phyloP scores from a whole-genome alignment of 2,797 vertebrate genomes.

The Eulemur mongoz region DNA sequence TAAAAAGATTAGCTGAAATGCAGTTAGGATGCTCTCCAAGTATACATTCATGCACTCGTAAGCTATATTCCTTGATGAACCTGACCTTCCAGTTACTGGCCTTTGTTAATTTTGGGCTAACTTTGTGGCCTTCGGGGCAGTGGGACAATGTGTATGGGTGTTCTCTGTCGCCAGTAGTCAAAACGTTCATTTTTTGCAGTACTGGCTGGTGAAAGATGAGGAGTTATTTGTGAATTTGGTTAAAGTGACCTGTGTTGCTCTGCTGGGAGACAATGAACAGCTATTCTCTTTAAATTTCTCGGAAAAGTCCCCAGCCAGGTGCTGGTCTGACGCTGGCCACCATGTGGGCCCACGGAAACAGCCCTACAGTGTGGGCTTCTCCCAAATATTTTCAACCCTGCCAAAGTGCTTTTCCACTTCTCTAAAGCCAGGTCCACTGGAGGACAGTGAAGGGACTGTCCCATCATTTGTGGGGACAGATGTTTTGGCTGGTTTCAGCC shows the following conservation, averaged over 20 bases:
- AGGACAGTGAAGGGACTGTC: not conserved
- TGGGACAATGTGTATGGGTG: constrained; percentile 33
- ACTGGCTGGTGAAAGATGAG: fast-evolving
- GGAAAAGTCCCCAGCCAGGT: not conserved
- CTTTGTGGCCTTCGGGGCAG: not conserved
- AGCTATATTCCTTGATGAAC: constrained; percentile 39
- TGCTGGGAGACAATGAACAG: not conserved
- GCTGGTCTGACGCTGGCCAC: not conserved
- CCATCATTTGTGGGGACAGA: not conserved
- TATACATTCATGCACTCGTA: not conserved
- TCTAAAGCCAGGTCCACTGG: not conserved
- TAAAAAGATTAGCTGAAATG: constrained; percentile 2
- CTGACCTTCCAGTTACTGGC: constrained; percentile 80
- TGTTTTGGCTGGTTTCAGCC: not conserved
- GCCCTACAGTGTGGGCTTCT: not conserved
- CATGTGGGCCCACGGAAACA: not conserved
- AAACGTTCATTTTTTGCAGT: not conserved
- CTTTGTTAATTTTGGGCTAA: constrained; percentile 9
- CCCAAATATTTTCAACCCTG: constrained; percentile 11
- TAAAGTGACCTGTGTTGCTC: not conserved
- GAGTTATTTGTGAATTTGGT: not conserved
- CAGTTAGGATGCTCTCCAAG: constrained; percentile 60
- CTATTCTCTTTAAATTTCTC: constrained; percentile 45
- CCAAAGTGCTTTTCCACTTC: not conserved
- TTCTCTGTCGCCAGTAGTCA: not conserved